These are phyloP conservation scores for Cricetomys ansorgei DNA, from an alignment of 2,113 vertebrate species.

Conservation along the genomic window DNA sequence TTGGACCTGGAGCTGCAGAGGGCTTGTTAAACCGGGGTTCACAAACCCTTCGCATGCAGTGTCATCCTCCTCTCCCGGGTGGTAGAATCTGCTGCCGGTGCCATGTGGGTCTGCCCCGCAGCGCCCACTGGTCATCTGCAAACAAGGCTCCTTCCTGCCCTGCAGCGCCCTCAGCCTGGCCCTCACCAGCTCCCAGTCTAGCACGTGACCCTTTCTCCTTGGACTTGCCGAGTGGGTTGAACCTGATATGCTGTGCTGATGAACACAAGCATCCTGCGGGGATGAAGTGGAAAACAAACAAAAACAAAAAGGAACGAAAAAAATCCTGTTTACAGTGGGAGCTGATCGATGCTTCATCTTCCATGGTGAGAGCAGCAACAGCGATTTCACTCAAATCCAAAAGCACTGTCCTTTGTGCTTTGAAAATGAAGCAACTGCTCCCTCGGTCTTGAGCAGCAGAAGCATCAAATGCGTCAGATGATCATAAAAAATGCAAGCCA, in stretches of 20 bases:
- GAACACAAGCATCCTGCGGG: not conserved
- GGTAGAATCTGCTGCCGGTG: not conserved
- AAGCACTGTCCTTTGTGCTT: not conserved
- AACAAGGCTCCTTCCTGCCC: not conserved
- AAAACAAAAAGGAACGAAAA: not conserved
- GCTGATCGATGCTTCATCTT: slow-evolving; percentile 34
- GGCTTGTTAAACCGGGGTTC: slow-evolving; percentile 77
- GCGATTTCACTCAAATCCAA: not conserved
- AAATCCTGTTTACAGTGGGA: not conserved
- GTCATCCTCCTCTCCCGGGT: slow-evolving; percentile 24
- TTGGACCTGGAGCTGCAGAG: slow-evolving; percentile 35
- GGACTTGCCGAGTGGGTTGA: slow-evolving; percentile 13
- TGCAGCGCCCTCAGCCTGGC: not conserved
- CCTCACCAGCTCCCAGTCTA: not conserved
- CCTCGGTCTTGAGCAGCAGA: not conserved
- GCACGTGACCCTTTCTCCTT: not conserved
- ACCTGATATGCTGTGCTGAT: not conserved
- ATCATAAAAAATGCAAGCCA: not conserved
- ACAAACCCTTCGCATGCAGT: slow-evolving; percentile 70
- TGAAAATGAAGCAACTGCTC: not conserved
- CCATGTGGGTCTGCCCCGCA: not conserved
- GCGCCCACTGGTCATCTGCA: not conserved
- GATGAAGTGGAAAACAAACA: slow-evolving; percentile 1
- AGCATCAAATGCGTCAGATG: not conserved
- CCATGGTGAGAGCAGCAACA: not conserved